Evolutionary conservation across 2,797 vertebrate genomes (phyloP).

Genomic region (Botia kubotai): DNA sequence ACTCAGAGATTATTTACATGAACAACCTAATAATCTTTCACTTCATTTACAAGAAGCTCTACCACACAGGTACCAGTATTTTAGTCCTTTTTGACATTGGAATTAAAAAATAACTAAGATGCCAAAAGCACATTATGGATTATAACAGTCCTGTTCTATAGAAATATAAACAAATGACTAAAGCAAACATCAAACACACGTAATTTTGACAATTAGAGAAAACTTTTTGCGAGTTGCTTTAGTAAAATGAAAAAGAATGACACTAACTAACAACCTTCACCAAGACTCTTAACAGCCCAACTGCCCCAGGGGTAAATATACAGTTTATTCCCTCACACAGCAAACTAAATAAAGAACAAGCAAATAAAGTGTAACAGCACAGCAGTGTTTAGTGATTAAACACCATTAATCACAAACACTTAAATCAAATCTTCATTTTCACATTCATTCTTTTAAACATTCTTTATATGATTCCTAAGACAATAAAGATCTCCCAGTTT

Average conservation of each 20-base stretch:
- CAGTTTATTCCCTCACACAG: not conserved
- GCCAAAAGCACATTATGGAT: no score
- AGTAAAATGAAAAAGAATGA: not conserved
- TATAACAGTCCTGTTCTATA: not conserved
- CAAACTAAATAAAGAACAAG: conserved; percentile 2
- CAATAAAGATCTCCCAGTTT: no score
- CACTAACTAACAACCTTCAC: not conserved
- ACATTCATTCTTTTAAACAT: not conserved
- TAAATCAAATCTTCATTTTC: not conserved
- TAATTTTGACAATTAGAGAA: not conserved
- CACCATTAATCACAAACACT: not conserved
- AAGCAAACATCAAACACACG: not conserved
- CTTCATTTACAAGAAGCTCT: not conserved
- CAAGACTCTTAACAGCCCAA: not conserved
- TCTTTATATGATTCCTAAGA: not conserved
- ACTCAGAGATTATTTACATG: not conserved
- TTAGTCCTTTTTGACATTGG: not conserved
- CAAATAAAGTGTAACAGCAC: not conserved
- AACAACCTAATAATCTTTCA: no score
- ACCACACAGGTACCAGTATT: not conserved
- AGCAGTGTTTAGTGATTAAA: not conserved
- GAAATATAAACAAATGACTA: not conserved
- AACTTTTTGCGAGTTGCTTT: not conserved
- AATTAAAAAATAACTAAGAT: no score
- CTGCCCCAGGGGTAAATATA: not conserved